These are phyloP conservation scores for Oxyteleia sp. DNA, from an alignment of 2,888 invertebrate species.

Conservation along the genomic window DNA sequence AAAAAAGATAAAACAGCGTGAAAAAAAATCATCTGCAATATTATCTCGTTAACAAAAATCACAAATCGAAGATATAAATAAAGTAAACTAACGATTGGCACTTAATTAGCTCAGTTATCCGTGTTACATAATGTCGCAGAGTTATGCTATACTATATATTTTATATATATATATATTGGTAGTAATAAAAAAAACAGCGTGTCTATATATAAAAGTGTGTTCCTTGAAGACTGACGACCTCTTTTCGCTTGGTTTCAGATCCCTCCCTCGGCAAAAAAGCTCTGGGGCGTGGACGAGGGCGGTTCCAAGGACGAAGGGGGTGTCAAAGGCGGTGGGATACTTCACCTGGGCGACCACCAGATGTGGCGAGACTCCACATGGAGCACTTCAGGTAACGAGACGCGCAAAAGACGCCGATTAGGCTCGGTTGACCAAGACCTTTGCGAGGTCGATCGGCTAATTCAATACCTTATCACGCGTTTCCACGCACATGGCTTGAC, in stretches of 20 bases:
- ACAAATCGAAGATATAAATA: conserved; percentile 8
- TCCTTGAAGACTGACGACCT: conserved; percentile 75
- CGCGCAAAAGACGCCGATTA: neutral
- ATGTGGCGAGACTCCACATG: conserved; percentile 98
- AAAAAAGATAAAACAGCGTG: no score
- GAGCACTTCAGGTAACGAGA: conserved; percentile 93
- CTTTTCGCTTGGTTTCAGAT: conserved; percentile 90
- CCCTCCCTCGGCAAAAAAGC: conserved; percentile 97
- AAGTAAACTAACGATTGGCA: conserved; percentile 10
- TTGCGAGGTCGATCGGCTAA: conserved; percentile 20
- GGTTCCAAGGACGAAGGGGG: conserved; percentile 90
- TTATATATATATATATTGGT: conserved; percentile 5
- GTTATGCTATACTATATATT: conserved; percentile 46
- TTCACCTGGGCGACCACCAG: conserved; percentile 93
- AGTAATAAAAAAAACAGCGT: conserved; percentile 33
- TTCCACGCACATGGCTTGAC: conserved; percentile 26
- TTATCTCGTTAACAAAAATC: neutral
- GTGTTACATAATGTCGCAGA: conserved; percentile 8
- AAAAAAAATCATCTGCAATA: no score
- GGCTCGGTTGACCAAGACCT: conserved; percentile 36
- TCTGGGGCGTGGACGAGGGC: conserved; percentile 92
- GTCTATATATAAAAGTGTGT: conserved; percentile 41
- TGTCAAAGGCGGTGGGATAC: conserved; percentile 92
- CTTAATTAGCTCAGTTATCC: conserved; percentile 15
- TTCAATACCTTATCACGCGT: conserved; percentile 21